Conservation (phyloP, 2,113 vertebrate species). For the Columbina picui region DNA sequence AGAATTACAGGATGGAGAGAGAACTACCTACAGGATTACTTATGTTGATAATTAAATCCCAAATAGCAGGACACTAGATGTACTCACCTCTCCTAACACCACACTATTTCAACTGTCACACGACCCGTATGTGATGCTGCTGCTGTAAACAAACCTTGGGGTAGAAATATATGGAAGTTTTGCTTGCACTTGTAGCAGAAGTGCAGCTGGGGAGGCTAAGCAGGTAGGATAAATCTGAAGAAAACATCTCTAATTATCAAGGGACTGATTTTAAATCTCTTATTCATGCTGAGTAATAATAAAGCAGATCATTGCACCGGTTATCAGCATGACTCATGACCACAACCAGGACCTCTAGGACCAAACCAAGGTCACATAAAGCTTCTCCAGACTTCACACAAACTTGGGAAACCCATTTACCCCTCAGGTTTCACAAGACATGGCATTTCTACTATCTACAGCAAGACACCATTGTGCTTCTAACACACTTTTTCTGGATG, state of each 20-base stretch:
- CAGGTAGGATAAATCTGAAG: background rate
- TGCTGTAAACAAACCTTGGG: background rate
- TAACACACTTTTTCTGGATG: background rate
- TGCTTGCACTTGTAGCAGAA: background rate
- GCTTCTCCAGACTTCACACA: background rate
- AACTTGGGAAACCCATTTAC: background rate
- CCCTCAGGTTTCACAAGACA: background rate
- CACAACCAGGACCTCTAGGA: background rate
- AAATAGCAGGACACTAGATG: background rate
- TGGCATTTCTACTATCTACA: background rate
- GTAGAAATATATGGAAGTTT: background rate
- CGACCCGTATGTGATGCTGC: accelerated
- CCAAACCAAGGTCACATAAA: background rate
- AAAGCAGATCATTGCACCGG: background rate
- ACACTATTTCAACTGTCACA: background rate
- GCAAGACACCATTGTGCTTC: background rate
- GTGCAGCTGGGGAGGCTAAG: background rate
- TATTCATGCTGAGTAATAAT: accelerated
- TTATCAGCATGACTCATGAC: background rate
- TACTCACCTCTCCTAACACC: background rate
- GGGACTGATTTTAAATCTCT: background rate
- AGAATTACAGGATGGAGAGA: background rate
- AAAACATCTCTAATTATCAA: background rate
- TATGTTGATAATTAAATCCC: slow-evolving; percentile 40
- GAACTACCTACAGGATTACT: background rate